A percentile compares a stretch with the other conserved stretches of the same genome.
phyloP scores from a whole-genome alignment of 2,888 invertebrate species.

The Eupithecia insigniata region DNA sequence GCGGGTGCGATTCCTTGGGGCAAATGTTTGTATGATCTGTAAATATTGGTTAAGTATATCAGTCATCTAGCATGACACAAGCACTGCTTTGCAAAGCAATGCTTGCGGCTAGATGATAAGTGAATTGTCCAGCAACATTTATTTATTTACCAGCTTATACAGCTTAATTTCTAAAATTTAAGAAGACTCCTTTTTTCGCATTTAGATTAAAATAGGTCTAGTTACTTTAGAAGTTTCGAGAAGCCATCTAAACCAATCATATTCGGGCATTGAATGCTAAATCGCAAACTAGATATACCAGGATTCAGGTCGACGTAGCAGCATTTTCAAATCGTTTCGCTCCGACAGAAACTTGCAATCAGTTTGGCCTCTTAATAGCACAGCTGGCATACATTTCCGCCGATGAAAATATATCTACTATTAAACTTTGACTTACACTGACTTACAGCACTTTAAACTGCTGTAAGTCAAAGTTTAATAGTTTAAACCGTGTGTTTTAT shows the following conservation, averaged over 20 bases:
- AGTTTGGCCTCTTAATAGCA: slow-evolving; percentile 39
- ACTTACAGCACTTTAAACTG: slow-evolving; percentile 45
- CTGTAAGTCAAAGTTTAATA: too few species aligned
- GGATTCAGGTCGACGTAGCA: slow-evolving; percentile 13
- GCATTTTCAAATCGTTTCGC: slow-evolving; percentile 17
- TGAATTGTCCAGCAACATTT: too few species aligned
- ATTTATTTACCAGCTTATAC: too few species aligned
- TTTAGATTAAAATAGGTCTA: neutral
- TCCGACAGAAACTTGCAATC: slow-evolving; percentile 40
- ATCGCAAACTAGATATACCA: neutral
- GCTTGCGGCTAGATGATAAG: too few species aligned
- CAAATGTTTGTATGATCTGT: too few species aligned
- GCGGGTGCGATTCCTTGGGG: too few species aligned
- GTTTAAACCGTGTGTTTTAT: neutral
- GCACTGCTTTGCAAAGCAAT: too few species aligned
- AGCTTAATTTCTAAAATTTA: neutral
- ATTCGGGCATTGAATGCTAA: neutral
- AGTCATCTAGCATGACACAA: too few species aligned
- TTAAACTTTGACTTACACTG: slow-evolving; percentile 52
- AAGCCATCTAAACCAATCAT: neutral
- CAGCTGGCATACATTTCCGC: slow-evolving; percentile 54
- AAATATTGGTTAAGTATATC: too few species aligned
- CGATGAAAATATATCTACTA: slow-evolving; percentile 55
- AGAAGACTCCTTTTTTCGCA: neutral
- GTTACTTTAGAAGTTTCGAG: neutral